Percentiles rank a stretch among this genome's conserved stretches.
These are phyloP conservation scores for Sarcophaga caerulescens DNA, from an alignment of 2,888 invertebrate species.

Conservation along the genomic window DNA sequence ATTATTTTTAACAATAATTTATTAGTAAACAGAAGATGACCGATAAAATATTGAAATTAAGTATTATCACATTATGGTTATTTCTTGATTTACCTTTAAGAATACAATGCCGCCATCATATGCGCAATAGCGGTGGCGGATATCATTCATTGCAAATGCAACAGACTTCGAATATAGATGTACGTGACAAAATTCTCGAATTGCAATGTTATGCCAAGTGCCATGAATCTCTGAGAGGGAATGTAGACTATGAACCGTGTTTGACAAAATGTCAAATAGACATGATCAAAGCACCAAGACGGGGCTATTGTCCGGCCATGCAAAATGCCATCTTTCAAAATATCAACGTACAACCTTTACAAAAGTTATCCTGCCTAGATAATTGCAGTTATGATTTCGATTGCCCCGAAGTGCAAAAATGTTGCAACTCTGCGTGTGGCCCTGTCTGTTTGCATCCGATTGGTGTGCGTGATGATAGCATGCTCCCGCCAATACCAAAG, in stretches of 20 bases:
- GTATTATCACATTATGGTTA: constrained; percentile 58
- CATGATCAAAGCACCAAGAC: constrained; percentile 74
- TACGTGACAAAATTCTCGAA: constrained; percentile 79
- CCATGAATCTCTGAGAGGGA: constrained; percentile 64
- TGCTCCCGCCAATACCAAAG: constrained; percentile 85
- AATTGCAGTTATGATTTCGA: constrained; percentile 83
- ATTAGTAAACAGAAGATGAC: constrained; percentile 44
- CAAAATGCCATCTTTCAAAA: constrained; percentile 66
- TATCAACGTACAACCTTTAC: constrained; percentile 70
- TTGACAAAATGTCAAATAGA: constrained; percentile 75
- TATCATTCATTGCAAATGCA: constrained; percentile 62
- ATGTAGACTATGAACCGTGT: constrained; percentile 70
- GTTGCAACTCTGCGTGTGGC: constrained; percentile 86
- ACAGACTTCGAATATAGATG: constrained; percentile 72
- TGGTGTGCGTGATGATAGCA: constrained; percentile 81
- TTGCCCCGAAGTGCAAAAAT: constrained; percentile 86
- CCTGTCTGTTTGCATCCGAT: constrained; percentile 86
- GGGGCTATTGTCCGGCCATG: constrained; percentile 77
- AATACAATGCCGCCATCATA: constrained; percentile 57
- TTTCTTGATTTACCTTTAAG: constrained; percentile 48
- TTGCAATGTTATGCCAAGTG: constrained; percentile 78
- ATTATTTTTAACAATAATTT: constrained; percentile 1
- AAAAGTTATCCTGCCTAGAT: constrained; percentile 75
- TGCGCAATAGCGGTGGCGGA: constrained; percentile 42
- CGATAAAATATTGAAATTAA: constrained; percentile 48